A percentile compares a stretch with the other conserved stretches of the same genome.
Conservation (phyloP, 2,797 vertebrate genomes). For the Acanthornis magna region DNA sequence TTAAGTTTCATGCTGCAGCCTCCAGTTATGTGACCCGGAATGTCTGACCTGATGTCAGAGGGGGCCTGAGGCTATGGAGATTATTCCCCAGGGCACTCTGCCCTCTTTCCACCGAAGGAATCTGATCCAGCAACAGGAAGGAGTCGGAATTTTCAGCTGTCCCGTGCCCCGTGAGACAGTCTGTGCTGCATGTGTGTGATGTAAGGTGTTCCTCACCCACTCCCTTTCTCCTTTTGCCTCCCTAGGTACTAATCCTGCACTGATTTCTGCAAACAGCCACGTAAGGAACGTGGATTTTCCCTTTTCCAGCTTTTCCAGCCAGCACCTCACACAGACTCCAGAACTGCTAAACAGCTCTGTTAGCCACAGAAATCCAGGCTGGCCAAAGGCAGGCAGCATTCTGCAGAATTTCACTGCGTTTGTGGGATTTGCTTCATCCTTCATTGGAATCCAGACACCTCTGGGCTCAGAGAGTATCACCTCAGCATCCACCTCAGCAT, state of each 20-base stretch:
- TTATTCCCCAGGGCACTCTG: constrained; percentile 54
- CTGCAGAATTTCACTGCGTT: neutral
- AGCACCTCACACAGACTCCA: neutral
- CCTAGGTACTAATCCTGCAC: neutral
- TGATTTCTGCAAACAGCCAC: neutral
- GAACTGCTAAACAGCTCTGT: neutral
- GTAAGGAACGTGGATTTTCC: neutral
- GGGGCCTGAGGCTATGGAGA: constrained; percentile 19
- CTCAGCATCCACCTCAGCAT: neutral
- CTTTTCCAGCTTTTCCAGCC: neutral
- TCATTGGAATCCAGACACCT: neutral
- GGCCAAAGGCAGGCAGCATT: neutral
- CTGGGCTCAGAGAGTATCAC: neutral
- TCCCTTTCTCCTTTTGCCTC: neutral
- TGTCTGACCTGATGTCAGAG: constrained; percentile 66
- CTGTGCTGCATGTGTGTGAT: neutral
- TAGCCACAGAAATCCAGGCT: neutral
- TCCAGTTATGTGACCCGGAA: constrained; percentile 62
- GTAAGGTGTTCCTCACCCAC: neutral
- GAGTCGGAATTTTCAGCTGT: constrained; percentile 73
- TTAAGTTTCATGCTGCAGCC: constrained; percentile 60
- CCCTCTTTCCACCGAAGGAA: constrained; percentile 57
- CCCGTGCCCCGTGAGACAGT: constrained; percentile 14
- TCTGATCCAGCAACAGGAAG: constrained; percentile 63
- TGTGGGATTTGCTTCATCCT: neutral